Evolutionary conservation across 2,113 vertebrate species (phyloP), one percentile per base, ranked within the genome.

Genomic region (Trematomus loennbergii): DNA sequence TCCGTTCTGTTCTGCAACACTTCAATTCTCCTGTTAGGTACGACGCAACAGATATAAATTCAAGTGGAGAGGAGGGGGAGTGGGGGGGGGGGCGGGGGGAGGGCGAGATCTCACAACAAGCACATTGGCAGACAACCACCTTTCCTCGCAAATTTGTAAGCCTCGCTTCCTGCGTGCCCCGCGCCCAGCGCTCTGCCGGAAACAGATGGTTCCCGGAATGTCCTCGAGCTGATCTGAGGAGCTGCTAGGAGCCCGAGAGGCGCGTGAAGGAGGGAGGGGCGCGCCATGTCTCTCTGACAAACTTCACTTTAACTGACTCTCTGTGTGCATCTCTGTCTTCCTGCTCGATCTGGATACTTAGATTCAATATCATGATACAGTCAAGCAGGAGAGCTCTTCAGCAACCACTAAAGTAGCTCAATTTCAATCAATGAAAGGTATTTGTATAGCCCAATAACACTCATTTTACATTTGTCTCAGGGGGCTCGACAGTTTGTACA

Each of bases 131-230:
- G 93, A 91, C 94, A 94, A 94, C 90, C 91, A 93, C 92, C 93
- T 94, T 95, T 94, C 89, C 91, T 84, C 76, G 82, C 91, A 92
- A 93, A 94, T 93, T 93, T 92, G 93, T 90, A 88, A 92, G 92
- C 76, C 88, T 81, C 49, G 91, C 93, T 95, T 96, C 95, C 95
- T 95, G 93, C 84, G 58, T 75, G 84, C 93, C 91, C 85, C 77
- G 45, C 84, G 72, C 66, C 50, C 84, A 36, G 58, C 20, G 72
- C 86, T 93, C 82, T 85, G 88, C 89, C 88, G 92, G 94, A 95
- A 95, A 95, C 95, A 96, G 95, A 96, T 95, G 95, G 94, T 92
- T 94, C 92, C 94, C 94, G 94, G 95, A 95, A 95, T 94, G 94
- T 95, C 95, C 94, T 94, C 88, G 85, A 94, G 95, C 73, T 88